phyloP scores from a whole-genome alignment of 2,888 invertebrate species.

The Poecilus cupreus region DNA sequence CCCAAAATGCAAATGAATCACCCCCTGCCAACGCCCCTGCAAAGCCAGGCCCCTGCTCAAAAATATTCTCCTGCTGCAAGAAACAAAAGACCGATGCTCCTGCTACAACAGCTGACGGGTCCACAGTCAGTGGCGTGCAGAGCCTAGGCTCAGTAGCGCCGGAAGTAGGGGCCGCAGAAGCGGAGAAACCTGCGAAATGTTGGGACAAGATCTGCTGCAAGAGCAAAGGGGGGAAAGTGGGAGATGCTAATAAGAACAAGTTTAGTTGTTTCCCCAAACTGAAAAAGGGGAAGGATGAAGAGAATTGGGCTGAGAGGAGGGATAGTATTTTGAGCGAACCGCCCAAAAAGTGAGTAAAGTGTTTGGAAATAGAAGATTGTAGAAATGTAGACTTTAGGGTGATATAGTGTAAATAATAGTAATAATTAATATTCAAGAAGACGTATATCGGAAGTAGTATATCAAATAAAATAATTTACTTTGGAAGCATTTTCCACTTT shows the following conservation, averaged over 20 bases:
- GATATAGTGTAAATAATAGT: too few relatives aligned
- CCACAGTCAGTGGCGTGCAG: conserved; percentile 64
- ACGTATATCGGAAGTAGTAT: too few relatives aligned
- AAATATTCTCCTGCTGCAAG: conserved; percentile 61
- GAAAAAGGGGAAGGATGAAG: conserved; percentile 71
- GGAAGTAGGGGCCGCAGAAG: not conserved
- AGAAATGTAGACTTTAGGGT: too few relatives aligned
- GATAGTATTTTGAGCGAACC: conserved; percentile 70
- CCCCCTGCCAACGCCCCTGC: conserved; percentile 3
- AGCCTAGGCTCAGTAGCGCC: conserved; percentile 69
- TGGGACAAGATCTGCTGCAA: conserved; percentile 64
- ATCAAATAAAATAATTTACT: too few relatives aligned
- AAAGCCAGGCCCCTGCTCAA: conserved; percentile 3
- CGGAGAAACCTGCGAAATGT: conserved; percentile 66
- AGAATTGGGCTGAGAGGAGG: conserved; percentile 74
- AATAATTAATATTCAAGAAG: too few relatives aligned
- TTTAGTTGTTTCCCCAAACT: conserved; percentile 67
- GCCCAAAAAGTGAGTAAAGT: conserved; percentile 42
- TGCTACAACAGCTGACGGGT: conserved; percentile 66
- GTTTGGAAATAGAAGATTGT: too few relatives aligned
- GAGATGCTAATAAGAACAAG: conserved; percentile 74
- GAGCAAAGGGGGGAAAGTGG: conserved; percentile 61
- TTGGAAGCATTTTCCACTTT: too few relatives aligned
- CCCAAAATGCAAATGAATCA: not conserved
- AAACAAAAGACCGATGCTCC: conserved; percentile 62